Evolutionary conservation across 2,888 invertebrate genomes (phyloP).

Genomic region (Rhopalosiphum nymphaeae): DNA sequence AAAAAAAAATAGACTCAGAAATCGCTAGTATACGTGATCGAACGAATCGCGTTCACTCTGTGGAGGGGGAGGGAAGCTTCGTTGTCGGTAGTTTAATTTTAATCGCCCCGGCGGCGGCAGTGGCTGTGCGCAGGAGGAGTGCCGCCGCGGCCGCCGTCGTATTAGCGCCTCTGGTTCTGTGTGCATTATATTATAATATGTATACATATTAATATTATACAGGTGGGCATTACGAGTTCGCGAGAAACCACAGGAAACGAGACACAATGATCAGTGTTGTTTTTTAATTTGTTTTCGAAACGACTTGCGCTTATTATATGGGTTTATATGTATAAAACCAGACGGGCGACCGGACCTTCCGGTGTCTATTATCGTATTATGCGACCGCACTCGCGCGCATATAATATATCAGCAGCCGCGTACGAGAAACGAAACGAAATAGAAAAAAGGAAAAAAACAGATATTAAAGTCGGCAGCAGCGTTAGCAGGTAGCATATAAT

Average conservation of each 20-base stretch:
- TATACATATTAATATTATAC: background rate
- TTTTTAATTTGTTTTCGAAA: conserved; percentile 33
- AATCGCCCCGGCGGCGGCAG: background rate
- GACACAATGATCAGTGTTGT: conserved; percentile 18
- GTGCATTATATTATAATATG: background rate
- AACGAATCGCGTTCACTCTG: background rate
- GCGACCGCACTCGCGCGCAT: background rate
- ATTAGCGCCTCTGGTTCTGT: conserved; percentile 47
- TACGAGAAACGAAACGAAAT: background rate
- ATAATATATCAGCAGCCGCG: background rate
- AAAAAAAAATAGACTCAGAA: background rate
- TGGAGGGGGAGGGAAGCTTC: background rate
- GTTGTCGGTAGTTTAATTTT: background rate
- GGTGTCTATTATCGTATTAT: background rate
- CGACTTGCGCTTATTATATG: background rate
- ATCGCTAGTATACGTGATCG: background rate
- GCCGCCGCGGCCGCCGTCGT: background rate
- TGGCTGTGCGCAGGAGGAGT: background rate
- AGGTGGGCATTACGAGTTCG: background rate
- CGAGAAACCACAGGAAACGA: background rate
- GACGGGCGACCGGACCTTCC: conserved; percentile 35
- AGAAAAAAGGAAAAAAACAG: background rate
- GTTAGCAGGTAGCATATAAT: conserved; percentile 39
- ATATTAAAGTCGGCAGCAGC: conserved; percentile 25
- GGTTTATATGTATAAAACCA: background rate